Conservation (phyloP, 2,797 vertebrate species). For the Lacerta viridis region DNA sequence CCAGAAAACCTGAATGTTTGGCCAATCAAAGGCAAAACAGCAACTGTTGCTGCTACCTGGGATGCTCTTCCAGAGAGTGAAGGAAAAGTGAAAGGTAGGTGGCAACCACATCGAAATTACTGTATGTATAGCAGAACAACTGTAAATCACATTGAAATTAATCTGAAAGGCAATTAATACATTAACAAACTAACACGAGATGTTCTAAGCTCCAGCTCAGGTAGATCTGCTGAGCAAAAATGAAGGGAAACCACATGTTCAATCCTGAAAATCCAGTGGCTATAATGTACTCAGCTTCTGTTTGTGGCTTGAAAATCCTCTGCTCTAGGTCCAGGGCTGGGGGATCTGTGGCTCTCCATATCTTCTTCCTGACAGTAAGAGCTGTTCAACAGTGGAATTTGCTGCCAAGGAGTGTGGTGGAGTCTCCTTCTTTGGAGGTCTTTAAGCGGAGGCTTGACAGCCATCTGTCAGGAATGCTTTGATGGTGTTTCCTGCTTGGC, state of each 20-base stretch:
- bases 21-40: constrained; percentile 91
- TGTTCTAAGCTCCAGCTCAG: background rate
- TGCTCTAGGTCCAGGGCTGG: too few species aligned
- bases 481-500: too few species aligned
- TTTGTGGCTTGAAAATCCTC: background rate
- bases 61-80: constrained; percentile 92
- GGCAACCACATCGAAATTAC: background rate
- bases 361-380: too few species aligned
- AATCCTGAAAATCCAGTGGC: background rate
- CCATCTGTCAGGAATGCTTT: too few species aligned
- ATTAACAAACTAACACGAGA: background rate
- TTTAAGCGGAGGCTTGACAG: too few species aligned
- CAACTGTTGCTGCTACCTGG: constrained; percentile 92
- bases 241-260: background rate
- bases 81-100: constrained; percentile 94
- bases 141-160: background rate
- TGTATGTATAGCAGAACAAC: background rate
- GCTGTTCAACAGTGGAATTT: too few species aligned
- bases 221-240: background rate
- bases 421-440: too few species aligned
- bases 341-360: too few species aligned
- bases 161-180: too few species aligned
- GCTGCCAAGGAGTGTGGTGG: too few species aligned
- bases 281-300: background rate
- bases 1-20: constrained; percentile 95